Conservation (phyloP, 30 jellyfish, hydroid and myxozoan species). For the Turritopsis rubra region DNA sequence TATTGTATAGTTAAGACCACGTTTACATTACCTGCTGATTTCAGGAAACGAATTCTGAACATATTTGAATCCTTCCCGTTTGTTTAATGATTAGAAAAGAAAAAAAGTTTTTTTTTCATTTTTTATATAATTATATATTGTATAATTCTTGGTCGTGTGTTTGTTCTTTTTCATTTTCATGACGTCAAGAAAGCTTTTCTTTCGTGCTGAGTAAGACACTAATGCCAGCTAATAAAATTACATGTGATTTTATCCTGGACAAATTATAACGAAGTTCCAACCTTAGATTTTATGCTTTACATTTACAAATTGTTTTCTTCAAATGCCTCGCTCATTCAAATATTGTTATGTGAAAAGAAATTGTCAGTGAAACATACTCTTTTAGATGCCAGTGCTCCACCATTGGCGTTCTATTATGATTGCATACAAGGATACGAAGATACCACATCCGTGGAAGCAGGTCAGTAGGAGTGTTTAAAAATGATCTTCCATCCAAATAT, state of each 20-base stretch:
- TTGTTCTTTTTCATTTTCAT: background rate
- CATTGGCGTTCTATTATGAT: background rate
- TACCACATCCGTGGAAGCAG: background rate
- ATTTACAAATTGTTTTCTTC: too few relatives aligned
- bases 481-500: too few relatives aligned
- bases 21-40: background rate
- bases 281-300: background rate
- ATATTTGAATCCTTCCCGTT: background rate
- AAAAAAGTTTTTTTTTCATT: too few relatives aligned
- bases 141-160: too few relatives aligned
- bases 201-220: too few relatives aligned
- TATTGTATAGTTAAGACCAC: background rate
- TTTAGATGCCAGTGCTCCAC: conserved; percentile 18
- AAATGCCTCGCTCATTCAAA: too few relatives aligned
- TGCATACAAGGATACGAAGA: conserved; percentile 8
- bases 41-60: background rate
- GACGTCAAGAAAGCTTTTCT: background rate
- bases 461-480: background rate
- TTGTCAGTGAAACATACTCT: too few relatives aligned
- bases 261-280: background rate
- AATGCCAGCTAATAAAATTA: too few relatives aligned
- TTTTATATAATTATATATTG: too few relatives aligned
- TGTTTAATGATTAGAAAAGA: background rate
- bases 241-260: too few relatives aligned
- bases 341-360: too few relatives aligned